phyloP scores from a whole-genome alignment of 2,797 vertebrate species.

The Schizothorax lantsangensis region DNA sequence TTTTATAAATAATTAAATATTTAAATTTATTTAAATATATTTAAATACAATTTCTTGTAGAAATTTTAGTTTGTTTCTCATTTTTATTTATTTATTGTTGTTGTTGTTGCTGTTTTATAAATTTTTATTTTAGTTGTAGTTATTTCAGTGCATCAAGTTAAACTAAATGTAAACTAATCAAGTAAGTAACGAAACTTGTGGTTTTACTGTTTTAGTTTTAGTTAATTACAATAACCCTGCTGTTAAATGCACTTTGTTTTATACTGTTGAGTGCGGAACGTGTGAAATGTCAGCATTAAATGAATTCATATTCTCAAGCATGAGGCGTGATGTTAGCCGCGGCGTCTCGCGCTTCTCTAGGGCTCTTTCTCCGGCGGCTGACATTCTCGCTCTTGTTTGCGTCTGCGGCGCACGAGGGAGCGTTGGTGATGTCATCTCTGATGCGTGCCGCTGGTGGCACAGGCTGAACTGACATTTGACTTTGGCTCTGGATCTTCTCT shows the following conservation, averaged over 20 bases:
- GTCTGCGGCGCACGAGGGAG: slow-evolving; percentile 43
- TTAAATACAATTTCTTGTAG: too few species aligned
- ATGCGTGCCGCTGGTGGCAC: slow-evolving; percentile 40
- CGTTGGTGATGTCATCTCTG: slow-evolving; percentile 57
- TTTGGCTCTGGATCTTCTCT: slow-evolving; percentile 61
- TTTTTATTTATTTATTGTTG: too few species aligned
- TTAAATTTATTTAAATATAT: too few species aligned
- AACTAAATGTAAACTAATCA: too few species aligned
- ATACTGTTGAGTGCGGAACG: neutral
- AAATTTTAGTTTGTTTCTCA: too few species aligned
- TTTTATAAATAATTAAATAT: too few species aligned
- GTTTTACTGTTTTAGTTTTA: neutral
- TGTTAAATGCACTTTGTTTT: neutral
- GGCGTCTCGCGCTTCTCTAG: slow-evolving; percentile 18
- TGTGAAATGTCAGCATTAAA: neutral
- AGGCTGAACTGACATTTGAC: slow-evolving; percentile 59
- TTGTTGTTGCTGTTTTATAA: too few species aligned
- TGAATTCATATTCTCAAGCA: neutral
- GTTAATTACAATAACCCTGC: neutral
- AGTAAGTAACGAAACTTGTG: too few species aligned
- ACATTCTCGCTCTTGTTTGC: slow-evolving; percentile 51
- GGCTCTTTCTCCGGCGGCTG: slow-evolving; percentile 28
- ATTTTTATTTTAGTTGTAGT: too few species aligned
- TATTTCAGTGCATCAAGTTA: too few species aligned
- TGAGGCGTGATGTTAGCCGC: neutral